Conservation (phyloP, 2,888 invertebrate species). For the Aromia moschata region DNA sequence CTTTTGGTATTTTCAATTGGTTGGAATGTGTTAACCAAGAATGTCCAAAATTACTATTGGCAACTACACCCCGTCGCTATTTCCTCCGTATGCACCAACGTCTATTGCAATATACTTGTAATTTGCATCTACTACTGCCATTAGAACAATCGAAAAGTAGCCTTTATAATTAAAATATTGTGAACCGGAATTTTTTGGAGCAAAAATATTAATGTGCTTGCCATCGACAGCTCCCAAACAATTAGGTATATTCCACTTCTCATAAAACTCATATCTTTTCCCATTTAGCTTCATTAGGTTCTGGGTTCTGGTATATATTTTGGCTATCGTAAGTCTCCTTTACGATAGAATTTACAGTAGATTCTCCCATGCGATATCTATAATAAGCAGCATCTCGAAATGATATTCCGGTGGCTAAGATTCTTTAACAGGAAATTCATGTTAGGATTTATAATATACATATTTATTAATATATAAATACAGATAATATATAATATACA, state of each 20-base stretch:
- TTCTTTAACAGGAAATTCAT: constrained; percentile 2
- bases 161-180: constrained; percentile 4
- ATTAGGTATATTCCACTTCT: not conserved
- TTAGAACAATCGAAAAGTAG: not conserved
- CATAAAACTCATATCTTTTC: not conserved
- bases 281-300: constrained; percentile 1
- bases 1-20: not conserved
- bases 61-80: constrained; percentile 3
- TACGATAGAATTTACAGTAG: constrained; percentile 1
- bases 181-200: not conserved
- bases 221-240: not conserved
- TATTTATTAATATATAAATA: no score
- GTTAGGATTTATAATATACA: no score
- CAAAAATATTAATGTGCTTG: not conserved
- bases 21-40: not conserved
- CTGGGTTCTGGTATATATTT: not conserved
- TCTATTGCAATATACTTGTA: constrained; percentile 2
- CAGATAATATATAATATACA: no score
- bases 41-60: constrained; percentile 1
- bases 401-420: not conserved
- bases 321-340: constrained; percentile 1
- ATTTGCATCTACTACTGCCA: constrained; percentile 1
- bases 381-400: constrained; percentile 7
- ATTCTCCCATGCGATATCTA: constrained; percentile 5
- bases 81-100: constrained; percentile 1